Percentiles rank a stretch among this genome's conserved stretches.
Evolutionary conservation across 2,888 invertebrate genomes (phyloP).

Genomic region (Melangyna quadrimaculata): DNA sequence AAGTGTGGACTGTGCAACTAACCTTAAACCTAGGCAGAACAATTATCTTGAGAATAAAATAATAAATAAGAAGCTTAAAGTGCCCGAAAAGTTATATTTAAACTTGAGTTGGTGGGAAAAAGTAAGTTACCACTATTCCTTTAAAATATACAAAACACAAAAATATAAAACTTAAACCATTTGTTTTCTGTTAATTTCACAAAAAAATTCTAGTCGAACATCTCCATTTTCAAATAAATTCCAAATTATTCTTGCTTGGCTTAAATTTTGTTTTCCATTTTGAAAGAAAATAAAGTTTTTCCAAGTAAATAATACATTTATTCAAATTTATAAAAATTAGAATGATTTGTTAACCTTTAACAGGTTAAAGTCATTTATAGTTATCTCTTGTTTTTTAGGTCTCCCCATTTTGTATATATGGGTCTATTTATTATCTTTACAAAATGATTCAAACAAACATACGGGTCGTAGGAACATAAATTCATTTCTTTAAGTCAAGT

Average conservation of each 20-base stretch:
- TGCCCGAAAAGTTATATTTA: too few species aligned
- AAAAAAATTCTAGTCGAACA: too few species aligned
- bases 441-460: not conserved
- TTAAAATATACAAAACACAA: too few species aligned
- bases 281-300: not conserved
- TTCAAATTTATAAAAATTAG: conserved; percentile 2
- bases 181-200: too few species aligned
- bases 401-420: not conserved
- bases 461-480: not conserved
- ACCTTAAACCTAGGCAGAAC: too few species aligned
- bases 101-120: too few species aligned
- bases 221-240: not conserved
- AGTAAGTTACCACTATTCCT: too few species aligned
- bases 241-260: not conserved
- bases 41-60: too few species aligned
- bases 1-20: too few species aligned
- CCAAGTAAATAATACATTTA: conserved; percentile 11
- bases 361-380: not conserved
- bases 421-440: not conserved
- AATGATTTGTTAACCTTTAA: conserved; percentile 20
- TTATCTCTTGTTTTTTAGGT: not conserved
- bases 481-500: not conserved
- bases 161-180: too few species aligned
- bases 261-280: not conserved
- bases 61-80: too few species aligned